A percentile compares a stretch with the other conserved stretches of the same genome.
phyloP scores from a whole-genome alignment of 2,113 vertebrate species.

The Clarias gariepinus region DNA sequence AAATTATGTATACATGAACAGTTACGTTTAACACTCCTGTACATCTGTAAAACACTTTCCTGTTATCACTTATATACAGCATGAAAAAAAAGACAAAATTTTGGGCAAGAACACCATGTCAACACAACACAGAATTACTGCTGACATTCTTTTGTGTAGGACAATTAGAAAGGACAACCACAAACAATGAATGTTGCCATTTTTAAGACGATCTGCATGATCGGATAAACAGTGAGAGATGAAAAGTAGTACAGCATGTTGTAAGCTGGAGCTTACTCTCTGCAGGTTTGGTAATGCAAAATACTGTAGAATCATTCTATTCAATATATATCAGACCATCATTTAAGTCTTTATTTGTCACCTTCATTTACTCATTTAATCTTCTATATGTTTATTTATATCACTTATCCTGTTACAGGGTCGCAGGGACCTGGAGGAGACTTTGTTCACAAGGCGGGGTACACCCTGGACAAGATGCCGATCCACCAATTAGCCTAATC shows the following conservation, averaged over 20 bases:
- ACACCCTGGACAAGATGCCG: no score
- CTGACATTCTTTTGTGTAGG: background rate
- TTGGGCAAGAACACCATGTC: background rate
- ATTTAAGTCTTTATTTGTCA: background rate
- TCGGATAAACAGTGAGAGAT: background rate
- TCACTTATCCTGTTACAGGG: no score
- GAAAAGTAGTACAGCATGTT: background rate
- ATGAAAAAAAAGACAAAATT: background rate
- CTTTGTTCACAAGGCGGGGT: no score
- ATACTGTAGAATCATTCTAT: background rate
- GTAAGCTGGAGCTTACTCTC: background rate
- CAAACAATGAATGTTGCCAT: background rate
- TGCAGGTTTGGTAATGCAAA: background rate
- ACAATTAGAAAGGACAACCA: background rate
- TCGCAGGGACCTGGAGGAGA: no score
- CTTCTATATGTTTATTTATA: no score
- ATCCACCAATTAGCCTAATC: no score
- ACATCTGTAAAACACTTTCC: background rate
- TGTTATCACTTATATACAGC: background rate
- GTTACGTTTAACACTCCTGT: background rate
- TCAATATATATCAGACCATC: background rate
- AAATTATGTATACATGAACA: background rate
- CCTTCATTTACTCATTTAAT: no score
- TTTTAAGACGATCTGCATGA: background rate
- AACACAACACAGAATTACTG: background rate